Percentiles rank a stretch among this genome's conserved stretches.
phyloP scores from a whole-genome alignment of 1,140 invertebrate species.

The Asobara japonica region DNA sequence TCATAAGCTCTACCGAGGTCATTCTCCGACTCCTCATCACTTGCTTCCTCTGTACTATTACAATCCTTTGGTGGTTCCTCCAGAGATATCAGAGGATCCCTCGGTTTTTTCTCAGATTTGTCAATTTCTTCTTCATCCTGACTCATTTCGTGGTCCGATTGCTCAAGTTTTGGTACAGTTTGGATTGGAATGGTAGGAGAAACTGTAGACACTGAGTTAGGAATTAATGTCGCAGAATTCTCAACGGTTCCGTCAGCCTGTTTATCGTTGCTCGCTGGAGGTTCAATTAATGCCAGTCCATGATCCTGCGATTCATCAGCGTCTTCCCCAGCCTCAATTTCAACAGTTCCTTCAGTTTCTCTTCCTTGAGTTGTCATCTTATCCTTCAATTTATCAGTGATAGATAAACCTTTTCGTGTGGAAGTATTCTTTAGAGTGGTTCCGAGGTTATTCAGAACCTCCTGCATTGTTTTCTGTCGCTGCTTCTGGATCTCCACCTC shows the following conservation, averaged over 20 bases:
- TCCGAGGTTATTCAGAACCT: constrained; percentile 57
- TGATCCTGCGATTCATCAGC: not conserved
- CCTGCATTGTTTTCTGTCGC: constrained; percentile 60
- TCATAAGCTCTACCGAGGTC: constrained; percentile 42
- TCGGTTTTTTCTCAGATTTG: constrained; percentile 14
- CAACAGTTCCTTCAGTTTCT: not conserved
- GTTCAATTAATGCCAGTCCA: not conserved
- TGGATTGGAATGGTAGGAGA: not conserved
- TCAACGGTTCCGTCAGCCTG: not conserved
- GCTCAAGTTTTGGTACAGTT: not conserved
- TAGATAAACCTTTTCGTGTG: constrained; percentile 45
- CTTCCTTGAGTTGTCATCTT: constrained; percentile 52
- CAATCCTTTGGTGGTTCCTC: constrained; percentile 4
- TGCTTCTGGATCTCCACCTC: constrained; percentile 61
- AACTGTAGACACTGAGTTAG: not conserved
- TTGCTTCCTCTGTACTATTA: constrained; percentile 8
- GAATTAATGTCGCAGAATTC: not conserved
- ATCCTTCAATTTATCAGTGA: constrained; percentile 59
- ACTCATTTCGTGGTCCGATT: not conserved
- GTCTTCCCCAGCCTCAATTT: not conserved
- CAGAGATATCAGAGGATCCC: not conserved
- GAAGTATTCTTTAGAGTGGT: constrained; percentile 49
- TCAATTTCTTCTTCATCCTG: not conserved
- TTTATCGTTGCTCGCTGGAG: not conserved
- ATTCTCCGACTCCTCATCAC: not conserved